Base-by-base conservation (phyloP, 2,888 invertebrate species). In the Scaptomyza caliginosa region DNA sequence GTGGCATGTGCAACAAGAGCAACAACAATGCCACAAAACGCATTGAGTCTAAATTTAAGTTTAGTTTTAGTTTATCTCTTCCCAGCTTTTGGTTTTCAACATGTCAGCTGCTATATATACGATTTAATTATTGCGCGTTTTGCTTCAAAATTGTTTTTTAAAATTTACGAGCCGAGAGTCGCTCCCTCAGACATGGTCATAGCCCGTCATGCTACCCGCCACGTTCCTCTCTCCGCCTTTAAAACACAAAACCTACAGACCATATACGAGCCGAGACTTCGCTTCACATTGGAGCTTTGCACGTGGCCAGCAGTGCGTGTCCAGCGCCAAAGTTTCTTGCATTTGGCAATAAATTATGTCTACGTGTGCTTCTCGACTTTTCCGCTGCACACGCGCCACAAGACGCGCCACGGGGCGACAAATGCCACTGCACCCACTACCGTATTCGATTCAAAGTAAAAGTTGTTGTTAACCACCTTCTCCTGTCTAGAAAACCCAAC, bases 301-400 rank as follows among this genome's bases (percentile, higher is more conserved):
- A 75, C 76, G 83, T 80, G 77, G 67, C 58, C 77, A 86, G 43
- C 84, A 57, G 63, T 74, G 71, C 81, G 81, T 81, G 80, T 67
- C 81, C 84, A 82, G 80, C 59, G 36, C 40, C 50, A 69, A 66
- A 62, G 76, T 71, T 82, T 85, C 83, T 65, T 79, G 84, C 81
- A 81, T 86, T 86, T 81, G 84, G 84, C 80, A 86, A 86, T 86
- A 86, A 86, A 83, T 71, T 82, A 82, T 81, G 86, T 79, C 77
- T 86, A 81, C 86, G 80, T 86, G 83, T 86, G 83, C 80, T 57
- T 56, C 74, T 67, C 66, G 54, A 58, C 58, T 70, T 86, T 81
- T 82, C 80, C 79, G n/a, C 86, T 82, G 71, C 63, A 68, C 64
- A 69, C 65, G 59, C 70, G 58, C 43, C 59, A 45, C 21, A 36